Conservation (phyloP, 2,113 vertebrate genomes). For the Cyanistes caeruleus region DNA sequence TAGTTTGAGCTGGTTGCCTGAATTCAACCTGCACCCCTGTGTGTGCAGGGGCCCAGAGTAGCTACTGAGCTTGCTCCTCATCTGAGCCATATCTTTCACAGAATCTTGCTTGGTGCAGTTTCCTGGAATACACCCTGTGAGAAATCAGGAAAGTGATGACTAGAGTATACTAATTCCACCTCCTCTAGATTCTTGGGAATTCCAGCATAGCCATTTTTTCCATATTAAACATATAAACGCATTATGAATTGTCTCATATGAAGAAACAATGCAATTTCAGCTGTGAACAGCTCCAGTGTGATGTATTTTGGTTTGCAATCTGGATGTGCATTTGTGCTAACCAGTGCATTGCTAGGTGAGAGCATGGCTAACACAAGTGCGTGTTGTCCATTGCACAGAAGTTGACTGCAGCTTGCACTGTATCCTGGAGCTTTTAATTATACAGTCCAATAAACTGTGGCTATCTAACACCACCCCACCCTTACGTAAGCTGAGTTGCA, state of each 20-base stretch:
- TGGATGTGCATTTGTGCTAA: not conserved
- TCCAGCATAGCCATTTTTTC: not conserved
- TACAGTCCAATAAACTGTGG: not conserved
- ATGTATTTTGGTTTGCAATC: not conserved
- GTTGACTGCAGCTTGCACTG: not conserved
- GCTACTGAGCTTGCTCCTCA: not conserved
- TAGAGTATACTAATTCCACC: not conserved
- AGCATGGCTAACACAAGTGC: accelerated
- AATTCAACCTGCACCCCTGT: not conserved
- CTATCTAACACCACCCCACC: slow-evolving; percentile 20
- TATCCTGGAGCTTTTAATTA: not conserved
- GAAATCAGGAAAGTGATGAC: not conserved
- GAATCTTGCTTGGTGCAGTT: not conserved
- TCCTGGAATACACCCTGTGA: not conserved
- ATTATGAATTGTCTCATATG: not conserved
- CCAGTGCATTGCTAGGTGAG: not conserved
- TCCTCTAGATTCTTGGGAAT: not conserved
- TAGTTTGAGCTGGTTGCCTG: not conserved
- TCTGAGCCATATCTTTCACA: not conserved
- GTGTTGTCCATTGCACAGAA: not conserved
- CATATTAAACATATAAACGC: not conserved
- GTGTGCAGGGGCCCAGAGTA: not conserved
- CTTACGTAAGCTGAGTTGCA: slow-evolving; percentile 8
- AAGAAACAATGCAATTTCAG: accelerated
- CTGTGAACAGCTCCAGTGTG: not conserved